Base-by-base conservation (phyloP, 2,888 invertebrate genomes). In the Archips crataeganus region DNA sequence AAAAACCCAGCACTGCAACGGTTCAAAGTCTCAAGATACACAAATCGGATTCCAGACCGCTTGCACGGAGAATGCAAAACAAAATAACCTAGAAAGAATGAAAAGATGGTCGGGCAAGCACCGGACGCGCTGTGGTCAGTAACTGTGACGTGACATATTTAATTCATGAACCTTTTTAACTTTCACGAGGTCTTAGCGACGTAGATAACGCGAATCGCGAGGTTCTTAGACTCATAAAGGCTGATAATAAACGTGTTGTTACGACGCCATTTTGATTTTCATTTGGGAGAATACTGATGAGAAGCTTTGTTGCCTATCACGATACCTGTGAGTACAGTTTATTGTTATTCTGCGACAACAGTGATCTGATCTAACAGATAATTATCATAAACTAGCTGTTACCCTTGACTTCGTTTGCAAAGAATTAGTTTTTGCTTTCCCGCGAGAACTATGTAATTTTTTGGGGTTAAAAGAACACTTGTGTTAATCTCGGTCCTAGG, bases 21-120 rank as follows among this genome's bases (percentile, higher is more conserved):
- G 73, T 78, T 79, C 77, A 81, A 79, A 84, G 79, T 80, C 76
- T 77, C 76, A 74, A 81, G 78, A 83, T 79, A 82, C 82, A 83
- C 83, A 88, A 88, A 89, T 88, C 86, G 81, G 87, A 87, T 87
- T 85, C 82, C 79, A 79, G 80, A 77, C 77, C 82, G 79, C 81
- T 81, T 80, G 80, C 80, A 47, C 81, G 82, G 84, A 81, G 84
- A 88, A 84, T 80, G 80, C 80, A 82, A 85, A 83, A 75, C 73
- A 82, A 83, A 82, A 80, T 80, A 79, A 82, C 79, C 75, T 79
- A 77, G 79, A 81, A 82, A 82, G 77, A 77, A 77, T 71, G 71
- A 68, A 76, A 75, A 76, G 76, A 75, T 74, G 75, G 74, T 65
- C 65, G 69, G 23, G 54, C 54, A 54, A 23, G 23, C 34, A 49